Percentiles rank a stretch among this genome's conserved stretches.
Evolutionary conservation across 2,113 vertebrate species (phyloP).

Genomic region (Dryoscopus gambensis): DNA sequence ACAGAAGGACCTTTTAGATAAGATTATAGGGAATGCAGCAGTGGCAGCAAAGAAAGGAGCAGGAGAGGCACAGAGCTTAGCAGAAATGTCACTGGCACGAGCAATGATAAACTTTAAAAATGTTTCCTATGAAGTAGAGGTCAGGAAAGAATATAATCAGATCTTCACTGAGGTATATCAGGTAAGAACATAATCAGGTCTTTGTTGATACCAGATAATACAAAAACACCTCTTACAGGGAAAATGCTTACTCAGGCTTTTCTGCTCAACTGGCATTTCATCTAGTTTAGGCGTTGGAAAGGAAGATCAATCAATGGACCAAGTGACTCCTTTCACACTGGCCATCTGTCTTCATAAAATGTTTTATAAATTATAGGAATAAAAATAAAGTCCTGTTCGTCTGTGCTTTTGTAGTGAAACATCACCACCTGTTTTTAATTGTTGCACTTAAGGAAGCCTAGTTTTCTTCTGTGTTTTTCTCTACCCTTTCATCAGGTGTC

Average conservation of each 20-base stretch:
- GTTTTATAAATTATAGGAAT: not conserved
- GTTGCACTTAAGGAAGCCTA: not conserved
- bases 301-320: not conserved
- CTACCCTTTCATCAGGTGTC: not conserved
- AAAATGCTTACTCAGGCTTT: not conserved
- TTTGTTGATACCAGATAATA: not conserved
- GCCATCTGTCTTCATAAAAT: not conserved
- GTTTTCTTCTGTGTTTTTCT: not conserved
- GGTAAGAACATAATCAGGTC: not conserved
- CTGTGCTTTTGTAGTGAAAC: not conserved
- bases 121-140: not conserved
- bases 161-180: not conserved
- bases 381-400: not conserved
- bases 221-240: rapidly evolving
- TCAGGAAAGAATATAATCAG: not conserved
- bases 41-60: not conserved
- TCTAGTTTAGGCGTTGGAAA: not conserved
- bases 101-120: not conserved
- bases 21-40: not conserved
- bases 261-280: not conserved
- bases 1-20: not conserved
- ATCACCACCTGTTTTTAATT: not conserved
- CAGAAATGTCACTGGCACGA: not conserved
- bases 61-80: not conserved
- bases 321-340: not conserved